phyloP scores from a whole-genome alignment of 2,888 invertebrate genomes.

The Thalpophila matura region DNA sequence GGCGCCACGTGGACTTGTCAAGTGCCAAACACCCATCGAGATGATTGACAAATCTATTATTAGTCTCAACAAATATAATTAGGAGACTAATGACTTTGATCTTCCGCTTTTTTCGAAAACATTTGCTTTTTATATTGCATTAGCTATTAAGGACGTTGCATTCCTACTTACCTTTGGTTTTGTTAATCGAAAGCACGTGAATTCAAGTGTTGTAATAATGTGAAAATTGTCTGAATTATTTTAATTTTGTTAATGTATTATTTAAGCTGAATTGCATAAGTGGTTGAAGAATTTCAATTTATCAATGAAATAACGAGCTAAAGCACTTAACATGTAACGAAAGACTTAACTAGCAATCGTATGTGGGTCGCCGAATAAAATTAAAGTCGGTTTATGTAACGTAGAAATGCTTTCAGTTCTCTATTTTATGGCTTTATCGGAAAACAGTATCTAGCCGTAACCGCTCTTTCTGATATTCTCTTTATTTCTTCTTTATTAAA shows the following conservation, averaged over 20 bases:
- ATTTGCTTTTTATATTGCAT: slow-evolving; percentile 4
- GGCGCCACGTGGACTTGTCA: slow-evolving; percentile 35
- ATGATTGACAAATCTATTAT: slow-evolving; percentile 40
- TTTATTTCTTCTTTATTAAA: slow-evolving; percentile 24
- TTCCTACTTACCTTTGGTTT: neutral
- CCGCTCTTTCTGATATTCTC: slow-evolving; percentile 21
- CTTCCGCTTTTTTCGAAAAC: slow-evolving; percentile 16
- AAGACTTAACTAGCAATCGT: slow-evolving; percentile 1
- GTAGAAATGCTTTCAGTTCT: slow-evolving; percentile 36
- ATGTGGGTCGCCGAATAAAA: slow-evolving; percentile 48
- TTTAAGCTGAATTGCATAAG: neutral
- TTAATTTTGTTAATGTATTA: neutral
- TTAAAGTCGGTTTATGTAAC: slow-evolving; percentile 40
- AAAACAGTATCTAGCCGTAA: slow-evolving; percentile 37
- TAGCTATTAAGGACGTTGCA: neutral
- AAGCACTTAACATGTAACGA: slow-evolving; percentile 11
- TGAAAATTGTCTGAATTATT: slow-evolving; percentile 2
- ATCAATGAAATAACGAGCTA: slow-evolving; percentile 12
- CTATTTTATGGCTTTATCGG: slow-evolving; percentile 36
- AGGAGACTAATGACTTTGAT: slow-evolving; percentile 28
- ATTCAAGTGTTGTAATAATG: neutral
- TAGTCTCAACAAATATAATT: slow-evolving; percentile 33
- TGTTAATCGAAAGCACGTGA: slow-evolving; percentile 2
- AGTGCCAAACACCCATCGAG: slow-evolving; percentile 40
- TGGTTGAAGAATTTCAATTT: neutral